Evolutionary conservation across 2,797 vertebrate genomes (phyloP).

Genomic region (Benthosema pterotum): DNA sequence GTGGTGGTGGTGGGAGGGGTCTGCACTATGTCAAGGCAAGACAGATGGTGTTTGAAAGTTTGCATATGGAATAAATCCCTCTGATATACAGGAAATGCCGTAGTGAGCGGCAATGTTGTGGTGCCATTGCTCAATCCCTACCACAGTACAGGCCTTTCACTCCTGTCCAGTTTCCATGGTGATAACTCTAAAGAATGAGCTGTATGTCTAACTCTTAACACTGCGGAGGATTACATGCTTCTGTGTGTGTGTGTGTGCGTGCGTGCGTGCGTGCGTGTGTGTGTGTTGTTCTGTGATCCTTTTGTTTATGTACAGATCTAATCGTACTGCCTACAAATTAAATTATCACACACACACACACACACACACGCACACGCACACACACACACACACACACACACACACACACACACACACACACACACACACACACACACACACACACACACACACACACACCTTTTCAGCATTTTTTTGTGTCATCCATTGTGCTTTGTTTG

Average conservation of each 20-base stretch:
- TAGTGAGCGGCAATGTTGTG: constrained; percentile 51
- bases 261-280: constrained; percentile 5
- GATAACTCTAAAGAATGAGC: constrained; percentile 77
- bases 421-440: constrained; percentile 1
- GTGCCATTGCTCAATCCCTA: constrained; percentile 53
- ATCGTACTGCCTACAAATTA: constrained; percentile 9
- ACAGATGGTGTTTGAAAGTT: constrained; percentile 15
- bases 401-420: neutral
- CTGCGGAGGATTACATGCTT: constrained; percentile 46
- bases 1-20: too few species aligned
- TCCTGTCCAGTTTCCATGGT: constrained; percentile 83
- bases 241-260: constrained; percentile 1
- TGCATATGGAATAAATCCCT: constrained; percentile 21
- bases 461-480: neutral
- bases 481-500: neutral
- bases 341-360: neutral
- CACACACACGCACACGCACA: neutral
- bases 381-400: neutral
- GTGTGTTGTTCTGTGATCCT: constrained; percentile 38
- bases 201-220: constrained; percentile 72
- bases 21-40: neutral
- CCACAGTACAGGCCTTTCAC: constrained; percentile 59
- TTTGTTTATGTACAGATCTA: constrained; percentile 29
- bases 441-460: neutral
- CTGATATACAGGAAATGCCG: constrained; percentile 47